Evolutionary conservation across 2,797 vertebrate species (phyloP).

Genomic region (Megaceryle alcyon): DNA sequence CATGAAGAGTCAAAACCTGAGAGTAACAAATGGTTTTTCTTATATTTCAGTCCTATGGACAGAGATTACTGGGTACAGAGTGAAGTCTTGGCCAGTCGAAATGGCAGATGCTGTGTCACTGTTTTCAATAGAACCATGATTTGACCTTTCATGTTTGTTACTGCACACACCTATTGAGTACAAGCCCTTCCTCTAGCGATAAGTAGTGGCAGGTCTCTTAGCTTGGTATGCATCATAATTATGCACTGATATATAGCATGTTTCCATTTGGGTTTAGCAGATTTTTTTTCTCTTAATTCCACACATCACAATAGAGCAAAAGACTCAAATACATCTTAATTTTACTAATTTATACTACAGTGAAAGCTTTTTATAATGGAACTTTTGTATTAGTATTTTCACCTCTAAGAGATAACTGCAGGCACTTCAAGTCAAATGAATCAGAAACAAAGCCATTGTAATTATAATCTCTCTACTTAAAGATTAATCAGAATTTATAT

Average conservation of each 20-base stretch:
- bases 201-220: neutral
- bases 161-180: neutral
- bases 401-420: constrained; percentile 32
- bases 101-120: neutral
- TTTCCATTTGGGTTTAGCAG: constrained; percentile 42
- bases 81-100: neutral
- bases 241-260: constrained; percentile 32
- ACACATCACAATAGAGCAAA: constrained; percentile 16
- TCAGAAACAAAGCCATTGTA: constrained; percentile 59
- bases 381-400: constrained; percentile 22
- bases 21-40: constrained; percentile 24
- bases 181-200: neutral
- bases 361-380: constrained; percentile 34
- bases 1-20: constrained; percentile 6
- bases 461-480: constrained; percentile 47
- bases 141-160: neutral
- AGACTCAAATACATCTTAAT: constrained; percentile 46
- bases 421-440: constrained; percentile 24
- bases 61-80: neutral
- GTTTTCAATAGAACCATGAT: neutral
- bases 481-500: constrained; percentile 50
- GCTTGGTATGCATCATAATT: neutral
- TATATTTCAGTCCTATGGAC: neutral
- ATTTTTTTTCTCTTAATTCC: constrained; percentile 45
- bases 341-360: constrained; percentile 59